Conservation (phyloP, 1,140 invertebrate species). For the Pentalonia nigronervosa region DNA sequence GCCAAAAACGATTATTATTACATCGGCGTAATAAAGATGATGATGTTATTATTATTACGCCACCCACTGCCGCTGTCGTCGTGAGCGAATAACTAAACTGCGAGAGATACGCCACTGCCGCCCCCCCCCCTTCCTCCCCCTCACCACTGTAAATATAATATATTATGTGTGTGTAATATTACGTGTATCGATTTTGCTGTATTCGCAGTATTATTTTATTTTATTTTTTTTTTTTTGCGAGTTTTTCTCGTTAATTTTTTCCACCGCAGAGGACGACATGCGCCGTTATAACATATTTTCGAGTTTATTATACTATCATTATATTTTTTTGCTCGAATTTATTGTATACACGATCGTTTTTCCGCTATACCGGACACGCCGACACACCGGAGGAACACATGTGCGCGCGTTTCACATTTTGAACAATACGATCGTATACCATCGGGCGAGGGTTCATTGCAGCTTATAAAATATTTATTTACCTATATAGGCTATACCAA, state of each 20-base stretch:
- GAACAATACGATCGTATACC: not conserved
- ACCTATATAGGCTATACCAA: not conserved
- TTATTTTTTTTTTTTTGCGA: not conserved
- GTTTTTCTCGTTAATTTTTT: constrained; percentile 24
- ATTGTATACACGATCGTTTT: not conserved
- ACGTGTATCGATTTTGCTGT: constrained; percentile 23
- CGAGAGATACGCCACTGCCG: not conserved
- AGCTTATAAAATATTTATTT: not conserved
- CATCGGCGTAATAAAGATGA: constrained; percentile 20
- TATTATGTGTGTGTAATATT: not conserved
- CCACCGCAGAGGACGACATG: not conserved
- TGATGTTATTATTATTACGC: constrained; percentile 25
- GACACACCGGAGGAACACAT: not conserved
- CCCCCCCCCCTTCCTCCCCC: not conserved
- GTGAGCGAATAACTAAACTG: constrained; percentile 5
- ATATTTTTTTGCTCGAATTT: not conserved
- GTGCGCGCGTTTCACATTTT: not conserved
- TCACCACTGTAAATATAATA: not conserved
- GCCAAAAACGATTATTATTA: constrained; percentile 43
- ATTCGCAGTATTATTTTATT: not conserved
- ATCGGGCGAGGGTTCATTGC: not conserved
- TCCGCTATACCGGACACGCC: not conserved
- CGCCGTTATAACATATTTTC: not conserved
- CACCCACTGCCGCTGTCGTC: not conserved
- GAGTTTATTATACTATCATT: not conserved